Evolutionary conservation across 2,113 vertebrate genomes (phyloP), one percentile per base, ranked within the genome.

Genomic region (Atractosteus spatula): DNA sequence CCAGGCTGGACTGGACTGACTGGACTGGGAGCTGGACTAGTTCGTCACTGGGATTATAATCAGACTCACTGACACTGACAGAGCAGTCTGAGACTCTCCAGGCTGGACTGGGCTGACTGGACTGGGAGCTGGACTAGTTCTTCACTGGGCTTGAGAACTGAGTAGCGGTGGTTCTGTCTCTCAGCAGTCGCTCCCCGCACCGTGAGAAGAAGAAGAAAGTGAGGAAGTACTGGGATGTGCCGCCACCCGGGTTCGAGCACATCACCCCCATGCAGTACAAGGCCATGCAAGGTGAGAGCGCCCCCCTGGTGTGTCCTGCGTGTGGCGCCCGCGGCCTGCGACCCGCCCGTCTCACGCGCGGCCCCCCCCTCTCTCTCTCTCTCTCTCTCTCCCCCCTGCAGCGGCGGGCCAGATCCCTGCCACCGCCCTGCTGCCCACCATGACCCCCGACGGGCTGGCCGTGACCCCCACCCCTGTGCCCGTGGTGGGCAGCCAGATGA

Each of bases 181-280:
- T 55, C 5, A 62, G 14, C 80, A 95, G 95, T 66, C 94, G 92
- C 13, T 96, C 95, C 70, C 94, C 95, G 6, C 92, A 93, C 57
- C 94, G 94, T 43, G 94, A 96, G 84, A 95, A 95, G 89, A 97
- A 95, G 89, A 97, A 96, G 92, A 94, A 97, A 89, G 86, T 95
- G 17, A 95, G 94, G 78, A 97, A 95, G 82, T 97, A 97, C 77
- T 97, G 95, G 95, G 95, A 96, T 73, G 93, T 97, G 12, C 95
- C 95, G 0, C 95, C 95, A 0, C 94, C 93, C 0, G 95, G 95
- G 42, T 97, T 97, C 29, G 95, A 96, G 74, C 95, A 96, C 87
- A 95, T 97, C 84, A 96, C 94, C 8, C 95, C 95, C 65, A 94
- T 97, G 93, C 95, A 97, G 91, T 96, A 97, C 87, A 97, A 97